These are phyloP conservation scores for Patella ulyssiponensis DNA, from an alignment of 2,888 invertebrate genomes.

Conservation along the genomic window DNA sequence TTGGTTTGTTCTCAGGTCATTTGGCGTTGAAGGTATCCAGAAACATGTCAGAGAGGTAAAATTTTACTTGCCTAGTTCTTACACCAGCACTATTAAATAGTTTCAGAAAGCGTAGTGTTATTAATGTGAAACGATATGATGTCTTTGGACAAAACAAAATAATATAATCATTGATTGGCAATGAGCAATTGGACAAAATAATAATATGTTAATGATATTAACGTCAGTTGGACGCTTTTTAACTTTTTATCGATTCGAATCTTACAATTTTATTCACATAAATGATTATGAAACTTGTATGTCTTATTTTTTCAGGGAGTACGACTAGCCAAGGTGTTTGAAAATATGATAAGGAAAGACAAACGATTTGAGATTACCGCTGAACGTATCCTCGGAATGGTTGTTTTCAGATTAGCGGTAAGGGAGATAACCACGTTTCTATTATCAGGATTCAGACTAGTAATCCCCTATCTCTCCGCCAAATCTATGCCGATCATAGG, in stretches of 20 bases:
- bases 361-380: constrained; percentile 92
- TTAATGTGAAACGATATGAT: neutral
- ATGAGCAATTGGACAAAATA: neutral
- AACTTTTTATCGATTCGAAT: too few relatives aligned
- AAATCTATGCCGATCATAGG: neutral
- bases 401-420: constrained; percentile 85
- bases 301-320: constrained; percentile 80
- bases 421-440: constrained; percentile 10
- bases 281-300: neutral
- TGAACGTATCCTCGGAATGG: constrained; percentile 87
- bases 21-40: constrained; percentile 91
- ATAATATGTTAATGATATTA: too few relatives aligned
- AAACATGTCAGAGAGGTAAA: constrained; percentile 90
- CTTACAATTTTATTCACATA: too few relatives aligned
- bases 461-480: too few relatives aligned
- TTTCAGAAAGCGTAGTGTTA: neutral
- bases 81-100: neutral
- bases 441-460: neutral
- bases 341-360: constrained; percentile 87
- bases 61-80: neutral
- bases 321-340: constrained; percentile 90
- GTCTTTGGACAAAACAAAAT: neutral
- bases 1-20: constrained; percentile 97
- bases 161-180: too few relatives aligned
- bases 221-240: too few relatives aligned